These are phyloP conservation scores for Pseudolycoriella hygida DNA, from an alignment of 2,888 invertebrate genomes.

Conservation along the genomic window DNA sequence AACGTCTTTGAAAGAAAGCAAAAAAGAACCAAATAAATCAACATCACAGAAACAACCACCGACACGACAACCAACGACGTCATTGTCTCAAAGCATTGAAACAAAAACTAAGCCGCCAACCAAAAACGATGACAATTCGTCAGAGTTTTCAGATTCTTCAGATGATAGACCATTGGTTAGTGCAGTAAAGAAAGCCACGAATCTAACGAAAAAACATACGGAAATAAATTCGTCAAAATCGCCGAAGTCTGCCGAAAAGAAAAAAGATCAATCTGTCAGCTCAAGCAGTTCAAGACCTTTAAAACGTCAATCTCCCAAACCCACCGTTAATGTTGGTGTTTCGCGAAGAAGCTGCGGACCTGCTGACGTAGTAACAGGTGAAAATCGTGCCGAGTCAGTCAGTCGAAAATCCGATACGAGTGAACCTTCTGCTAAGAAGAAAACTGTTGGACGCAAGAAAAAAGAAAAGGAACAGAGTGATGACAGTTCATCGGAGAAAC, in stretches of 20 bases:
- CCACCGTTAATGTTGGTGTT: too few species aligned
- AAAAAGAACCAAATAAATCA: constrained; percentile 7
- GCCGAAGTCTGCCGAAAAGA: constrained; percentile 1
- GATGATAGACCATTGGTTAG: constrained; percentile 32
- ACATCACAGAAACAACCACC: neutral
- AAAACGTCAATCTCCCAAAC: neutral
- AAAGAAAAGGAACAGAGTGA: constrained; percentile 7
- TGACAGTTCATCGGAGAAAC: neutral
- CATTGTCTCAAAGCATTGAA: neutral
- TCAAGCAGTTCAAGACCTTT: neutral
- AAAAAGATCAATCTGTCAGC: neutral
- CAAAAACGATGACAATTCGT: neutral
- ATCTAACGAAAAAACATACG: constrained; percentile 8
- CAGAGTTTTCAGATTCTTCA: constrained; percentile 32
- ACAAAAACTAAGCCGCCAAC: neutral
- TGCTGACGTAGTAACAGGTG: neutral
- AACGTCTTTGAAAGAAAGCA: constrained; percentile 11
- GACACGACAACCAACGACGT: neutral
- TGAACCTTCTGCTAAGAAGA: constrained; percentile 14
- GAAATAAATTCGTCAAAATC: neutral
- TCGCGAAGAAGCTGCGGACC: too few species aligned
- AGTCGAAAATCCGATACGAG: constrained; percentile 10
- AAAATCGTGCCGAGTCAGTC: constrained; percentile 5
- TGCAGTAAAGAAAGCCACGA: constrained; percentile 15
- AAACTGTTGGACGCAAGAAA: constrained; percentile 8